Evolutionary conservation across 2,888 invertebrate species (phyloP), one percentile per base, ranked within the genome.

Genomic region (Plutella xylostella): DNA sequence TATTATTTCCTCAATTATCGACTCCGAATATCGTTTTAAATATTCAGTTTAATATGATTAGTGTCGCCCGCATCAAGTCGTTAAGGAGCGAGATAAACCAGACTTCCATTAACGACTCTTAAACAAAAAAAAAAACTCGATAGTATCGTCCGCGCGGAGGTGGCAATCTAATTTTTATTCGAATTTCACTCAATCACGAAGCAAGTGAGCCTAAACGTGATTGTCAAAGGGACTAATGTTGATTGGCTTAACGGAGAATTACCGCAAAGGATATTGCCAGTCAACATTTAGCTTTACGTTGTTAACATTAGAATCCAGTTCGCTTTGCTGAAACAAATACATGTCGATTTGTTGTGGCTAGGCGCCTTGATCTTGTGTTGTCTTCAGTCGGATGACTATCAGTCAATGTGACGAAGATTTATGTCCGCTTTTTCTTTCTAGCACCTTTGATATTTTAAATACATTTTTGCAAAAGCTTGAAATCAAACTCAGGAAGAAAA

Each of bases 61-160:
- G 72, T 68, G 70, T 71, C 77, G 51, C 80, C 80, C 78, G 79
- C 78, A 79, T 79, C 77, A 79, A 71, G 63, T 76, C 71, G 79
- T 82, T 82, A 80, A 68, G 68, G 68, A 62, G 62, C 55, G 80
- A 82, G 80, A 83, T 82, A 83, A 82, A 82, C 78, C 83, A 83
- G 83, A 68, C 71, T 55, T 67, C 80, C 76, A 82, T 83, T 83
- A 82, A 76, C 59, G 61, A 66, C 56, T 61, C 60, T 11, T 15
- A 17, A 65, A 61, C 62, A 61, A 56, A 62, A 72, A 75, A 79
- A 77, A 62, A 51, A 68, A 64, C 63, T 62, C 76, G 79, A 80
- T 73, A 62, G 61, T 68, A 80, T 80, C 79, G 60, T 41, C 42
- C 55, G 62, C 63, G 64, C 69, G 61, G 72, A 78, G 77, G 80